Evolutionary conservation across 2,888 invertebrate genomes (phyloP).

Genomic region (Lordiphosa andalusiaca): DNA sequence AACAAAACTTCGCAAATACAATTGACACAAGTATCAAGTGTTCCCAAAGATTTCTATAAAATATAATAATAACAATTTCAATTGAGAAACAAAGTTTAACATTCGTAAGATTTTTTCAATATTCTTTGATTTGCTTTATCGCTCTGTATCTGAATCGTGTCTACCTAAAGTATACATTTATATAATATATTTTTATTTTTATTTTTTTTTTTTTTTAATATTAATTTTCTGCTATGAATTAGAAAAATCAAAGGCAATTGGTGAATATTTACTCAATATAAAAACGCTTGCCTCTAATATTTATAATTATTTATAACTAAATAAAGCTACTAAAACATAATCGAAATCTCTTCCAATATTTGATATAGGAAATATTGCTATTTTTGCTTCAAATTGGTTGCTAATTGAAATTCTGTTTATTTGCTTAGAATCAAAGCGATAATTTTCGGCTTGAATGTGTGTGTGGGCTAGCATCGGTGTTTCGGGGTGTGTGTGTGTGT

Average conservation of each 20-base stretch:
- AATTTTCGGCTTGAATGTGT: constrained; percentile 21
- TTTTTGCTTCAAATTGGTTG: constrained; percentile 3
- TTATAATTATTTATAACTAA: constrained; percentile 36
- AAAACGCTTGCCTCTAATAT: constrained; percentile 18
- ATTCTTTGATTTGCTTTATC: too few species aligned
- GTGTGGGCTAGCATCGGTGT: constrained; percentile 8
- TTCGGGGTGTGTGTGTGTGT: constrained; percentile 29
- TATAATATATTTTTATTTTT: not conserved
- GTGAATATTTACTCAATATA: constrained; percentile 42
- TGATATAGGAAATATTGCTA: constrained; percentile 2
- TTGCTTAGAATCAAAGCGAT: constrained; percentile 40
- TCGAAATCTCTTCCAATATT: not conserved
- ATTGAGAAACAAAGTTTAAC: too few species aligned
- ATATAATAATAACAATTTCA: too few species aligned
- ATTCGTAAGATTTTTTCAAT: too few species aligned
- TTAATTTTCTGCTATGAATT: constrained; percentile 31
- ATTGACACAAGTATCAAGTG: too few species aligned
- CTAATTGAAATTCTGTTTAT: constrained; percentile 43
- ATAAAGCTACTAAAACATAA: constrained; percentile 41
- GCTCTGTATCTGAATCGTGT: too few species aligned
- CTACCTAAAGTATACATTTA: not conserved
- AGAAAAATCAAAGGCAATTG: constrained; percentile 63
- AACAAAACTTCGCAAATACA: too few species aligned
- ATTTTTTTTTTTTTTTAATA: not conserved
- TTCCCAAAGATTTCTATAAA: too few species aligned